A percentile compares a stretch with the other conserved stretches of the same genome.
Conservation (phyloP, 2,113 vertebrate genomes). For the Paedocypris sp. region DNA sequence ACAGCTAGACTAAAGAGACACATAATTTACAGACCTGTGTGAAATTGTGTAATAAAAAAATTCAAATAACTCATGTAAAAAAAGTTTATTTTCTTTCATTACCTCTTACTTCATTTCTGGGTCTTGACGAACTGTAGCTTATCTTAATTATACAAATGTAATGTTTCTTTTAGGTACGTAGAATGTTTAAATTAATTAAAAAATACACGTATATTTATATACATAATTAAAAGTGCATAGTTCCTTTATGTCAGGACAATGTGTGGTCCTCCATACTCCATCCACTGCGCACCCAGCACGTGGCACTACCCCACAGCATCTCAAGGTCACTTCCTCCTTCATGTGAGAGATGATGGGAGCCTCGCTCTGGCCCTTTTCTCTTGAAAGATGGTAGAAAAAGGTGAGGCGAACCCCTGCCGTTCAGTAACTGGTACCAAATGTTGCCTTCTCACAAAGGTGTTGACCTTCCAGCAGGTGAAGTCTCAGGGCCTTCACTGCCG, state of each 20-base stretch:
- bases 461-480: constrained; percentile 51
- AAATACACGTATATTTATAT: too few relatives aligned
- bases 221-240: too few relatives aligned
- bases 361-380: constrained; percentile 37
- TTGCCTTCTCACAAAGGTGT: constrained; percentile 52
- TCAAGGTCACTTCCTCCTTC: constrained; percentile 59
- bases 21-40: too few relatives aligned
- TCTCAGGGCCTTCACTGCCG: constrained; percentile 54
- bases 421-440: constrained; percentile 65
- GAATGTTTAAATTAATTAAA: too few relatives aligned
- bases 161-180: too few relatives aligned
- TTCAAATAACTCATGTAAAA: too few relatives aligned
- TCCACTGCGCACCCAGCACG: constrained; percentile 20
- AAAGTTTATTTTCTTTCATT: too few relatives aligned
- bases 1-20: too few relatives aligned
- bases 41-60: too few relatives aligned
- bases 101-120: too few relatives aligned
- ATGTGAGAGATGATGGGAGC: constrained; percentile 49
- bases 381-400: constrained; percentile 41
- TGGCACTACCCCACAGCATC: constrained; percentile 29
- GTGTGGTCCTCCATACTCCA: constrained; percentile 3
- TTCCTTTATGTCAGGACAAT: constrained; percentile 3
- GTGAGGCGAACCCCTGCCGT: constrained; percentile 44
- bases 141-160: too few relatives aligned
- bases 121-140: too few relatives aligned